Base-by-base conservation (phyloP, 1,140 invertebrate genomes). In the Sitodiplosis mosellana region DNA sequence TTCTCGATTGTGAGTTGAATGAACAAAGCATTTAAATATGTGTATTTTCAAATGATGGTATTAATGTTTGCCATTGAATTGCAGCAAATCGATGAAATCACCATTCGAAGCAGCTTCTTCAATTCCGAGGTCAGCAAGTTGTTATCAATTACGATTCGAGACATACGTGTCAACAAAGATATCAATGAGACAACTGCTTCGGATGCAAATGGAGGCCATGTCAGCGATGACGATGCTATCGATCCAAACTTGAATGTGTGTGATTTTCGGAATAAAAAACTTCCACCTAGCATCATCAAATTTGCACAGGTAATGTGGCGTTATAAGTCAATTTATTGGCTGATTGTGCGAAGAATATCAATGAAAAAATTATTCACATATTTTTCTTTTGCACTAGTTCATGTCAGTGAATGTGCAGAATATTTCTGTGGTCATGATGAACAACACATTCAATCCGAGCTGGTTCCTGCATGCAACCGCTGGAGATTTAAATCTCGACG, bases 51-150 rank as follows among this genome's bases (percentile, higher is more conserved):
- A 7, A 7, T 7, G 11, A 41, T 20, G 10, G 12, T 44, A 20
- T 8, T 10, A 10, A 20, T 44, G 6, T 18, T 49, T 20, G 41
- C 40, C 33, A 45, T 50, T 52, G 56, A 49, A 33, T 69, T 71
- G 33, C 54, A 91, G 85, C 78, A 87, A 68, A 78, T 93, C 51
- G 84, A 90, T 56, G 79, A 87, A 63, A 77, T 91, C 47, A 81
- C 83, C 55, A 73, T 92, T 47, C 76, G 83, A 15, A 92, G 87
- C 61, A 90, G 87, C 67, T 81, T 90, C 59, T 76, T 92, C 47
- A 92, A 87, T 60, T 87, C 84, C 10, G 85, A 89, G 52, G 81
- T 87, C 20, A 87, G 83, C 18, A 94, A 92, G 67, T 66, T 91
- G 8, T 60, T 94, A 17, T 85, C 83, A 8, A 75, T 94, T 22